A percentile compares a stretch with the other conserved stretches of the same genome.
These are phyloP conservation scores for Drosophila austrosaltans DNA, from an alignment of 2,888 invertebrate species.

Conservation along the genomic window DNA sequence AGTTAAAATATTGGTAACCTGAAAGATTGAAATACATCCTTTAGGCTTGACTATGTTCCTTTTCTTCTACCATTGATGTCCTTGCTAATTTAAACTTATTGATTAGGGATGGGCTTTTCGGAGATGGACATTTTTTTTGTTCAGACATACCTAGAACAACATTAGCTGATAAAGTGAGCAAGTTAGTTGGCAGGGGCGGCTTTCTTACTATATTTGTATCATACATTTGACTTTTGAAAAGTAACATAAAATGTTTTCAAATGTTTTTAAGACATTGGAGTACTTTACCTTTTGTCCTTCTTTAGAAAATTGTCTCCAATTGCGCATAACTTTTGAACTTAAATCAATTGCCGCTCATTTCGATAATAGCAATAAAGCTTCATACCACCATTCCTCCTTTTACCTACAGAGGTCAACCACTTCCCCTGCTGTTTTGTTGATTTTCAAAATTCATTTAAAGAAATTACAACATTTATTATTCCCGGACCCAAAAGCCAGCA, in stretches of 20 bases:
- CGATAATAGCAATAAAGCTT: constrained; percentile 6
- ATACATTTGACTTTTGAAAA: too few relatives aligned
- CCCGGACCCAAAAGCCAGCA: constrained; percentile 37
- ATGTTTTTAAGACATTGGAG: background rate
- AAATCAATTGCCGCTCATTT: constrained; percentile 10
- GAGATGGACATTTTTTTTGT: too few relatives aligned
- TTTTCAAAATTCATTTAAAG: constrained; percentile 68
- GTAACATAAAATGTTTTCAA: too few relatives aligned
- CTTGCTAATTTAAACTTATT: constrained; percentile 45
- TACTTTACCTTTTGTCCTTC: background rate
- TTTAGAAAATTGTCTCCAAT: background rate
- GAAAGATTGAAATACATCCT: too few relatives aligned
- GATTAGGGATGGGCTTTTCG: too few relatives aligned
- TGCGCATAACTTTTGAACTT: background rate
- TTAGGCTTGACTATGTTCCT: constrained; percentile 78
- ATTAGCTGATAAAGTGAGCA: too few relatives aligned
- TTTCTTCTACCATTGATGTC: constrained; percentile 51
- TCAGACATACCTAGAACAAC: too few relatives aligned
- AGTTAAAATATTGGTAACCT: too few relatives aligned
- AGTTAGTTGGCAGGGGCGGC: too few relatives aligned
- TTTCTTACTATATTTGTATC: too few relatives aligned
- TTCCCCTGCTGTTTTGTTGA: constrained; percentile 28
- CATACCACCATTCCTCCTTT: background rate
- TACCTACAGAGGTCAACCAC: constrained; percentile 5
- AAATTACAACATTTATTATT: constrained; percentile 71